Conservation (phyloP, 30 jellyfish, hydroid and myxozoan species). For the Catostylus mosaicus region DNA sequence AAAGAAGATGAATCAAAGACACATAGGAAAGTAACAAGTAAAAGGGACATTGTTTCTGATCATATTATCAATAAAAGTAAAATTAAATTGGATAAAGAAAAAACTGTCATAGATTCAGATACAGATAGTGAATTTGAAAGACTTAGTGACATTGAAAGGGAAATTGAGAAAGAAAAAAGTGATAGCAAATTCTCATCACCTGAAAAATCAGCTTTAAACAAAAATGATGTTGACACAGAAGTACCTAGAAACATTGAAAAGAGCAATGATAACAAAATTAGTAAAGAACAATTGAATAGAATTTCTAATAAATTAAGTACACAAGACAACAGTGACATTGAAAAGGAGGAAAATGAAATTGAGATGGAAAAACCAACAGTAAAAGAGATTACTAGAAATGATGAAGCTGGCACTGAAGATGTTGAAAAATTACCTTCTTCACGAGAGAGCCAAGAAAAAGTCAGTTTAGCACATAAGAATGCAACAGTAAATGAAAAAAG, state of each 20-base stretch:
- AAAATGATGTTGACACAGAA: neutral
- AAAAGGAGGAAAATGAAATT: neutral
- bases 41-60: neutral
- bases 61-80: neutral
- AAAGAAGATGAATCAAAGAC: neutral
- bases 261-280: too few species aligned
- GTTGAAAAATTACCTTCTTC: neutral
- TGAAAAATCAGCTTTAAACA: too few species aligned
- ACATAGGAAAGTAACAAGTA: neutral
- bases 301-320: too few species aligned
- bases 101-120: constrained; percentile 7
- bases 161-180: constrained; percentile 37
- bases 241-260: too few species aligned
- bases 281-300: too few species aligned
- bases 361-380: neutral
- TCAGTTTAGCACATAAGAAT: neutral
- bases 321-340: too few species aligned
- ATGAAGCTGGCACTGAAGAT: neutral
- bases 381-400: neutral
- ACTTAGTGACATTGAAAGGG: constrained; percentile 55
- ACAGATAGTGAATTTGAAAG: constrained; percentile 71
- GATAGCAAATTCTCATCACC: neutral
- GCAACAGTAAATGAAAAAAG: constrained; percentile 29
- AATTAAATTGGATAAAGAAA: neutral
- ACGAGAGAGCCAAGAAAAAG: neutral